A percentile compares a stretch with the other conserved stretches of the same genome.
Evolutionary conservation across 2,888 invertebrate species (phyloP).

Genomic region (Brachylomia viminalis): DNA sequence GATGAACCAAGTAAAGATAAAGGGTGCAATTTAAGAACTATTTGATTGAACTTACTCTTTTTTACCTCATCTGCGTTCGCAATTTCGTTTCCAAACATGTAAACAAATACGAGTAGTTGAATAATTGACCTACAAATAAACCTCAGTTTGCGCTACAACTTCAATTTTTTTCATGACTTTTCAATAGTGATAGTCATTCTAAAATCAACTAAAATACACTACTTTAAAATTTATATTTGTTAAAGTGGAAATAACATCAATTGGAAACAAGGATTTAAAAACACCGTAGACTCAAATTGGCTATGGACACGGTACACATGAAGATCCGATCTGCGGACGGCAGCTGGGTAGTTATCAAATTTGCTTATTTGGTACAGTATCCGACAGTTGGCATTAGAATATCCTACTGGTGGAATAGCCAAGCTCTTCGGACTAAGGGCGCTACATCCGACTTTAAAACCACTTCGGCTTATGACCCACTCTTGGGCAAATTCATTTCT

Average conservation of each 20-base stretch:
- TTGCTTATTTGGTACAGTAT: background rate
- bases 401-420: no score
- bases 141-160: background rate
- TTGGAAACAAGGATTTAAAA: no score
- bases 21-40: background rate
- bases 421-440: no score
- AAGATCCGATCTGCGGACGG: background rate
- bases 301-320: background rate
- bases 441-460: background rate
- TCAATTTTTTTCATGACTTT: background rate
- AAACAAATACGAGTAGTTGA: background rate
- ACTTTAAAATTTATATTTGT: no score
- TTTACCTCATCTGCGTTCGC: background rate
- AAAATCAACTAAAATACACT: background rate
- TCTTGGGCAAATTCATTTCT: background rate
- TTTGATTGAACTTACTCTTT: background rate
- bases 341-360: background rate
- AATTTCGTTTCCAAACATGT: background rate
- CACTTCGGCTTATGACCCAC: background rate
- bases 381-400: no score
- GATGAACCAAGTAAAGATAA: no score
- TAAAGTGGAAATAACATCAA: no score
- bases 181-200: background rate
- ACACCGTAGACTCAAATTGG: no score
- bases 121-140: background rate